These are phyloP conservation scores for Muraenolepis orangiensis DNA, from an alignment of 2,797 vertebrate species.

Conservation along the genomic window DNA sequence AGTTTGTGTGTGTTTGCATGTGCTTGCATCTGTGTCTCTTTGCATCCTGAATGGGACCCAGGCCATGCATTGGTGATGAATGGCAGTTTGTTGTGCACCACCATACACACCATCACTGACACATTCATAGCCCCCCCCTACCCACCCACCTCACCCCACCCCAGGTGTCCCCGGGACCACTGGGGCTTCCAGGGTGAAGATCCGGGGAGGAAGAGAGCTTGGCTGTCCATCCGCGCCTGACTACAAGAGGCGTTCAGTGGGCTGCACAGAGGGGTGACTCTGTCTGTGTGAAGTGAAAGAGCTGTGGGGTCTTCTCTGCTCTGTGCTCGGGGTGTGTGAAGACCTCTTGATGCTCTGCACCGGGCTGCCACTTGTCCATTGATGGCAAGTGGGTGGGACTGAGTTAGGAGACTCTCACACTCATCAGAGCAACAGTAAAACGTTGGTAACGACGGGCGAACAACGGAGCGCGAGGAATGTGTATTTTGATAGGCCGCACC, in stretches of 20 bases:
- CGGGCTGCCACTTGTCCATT: conserved; percentile 45
- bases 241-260: conserved; percentile 45
- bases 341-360: conserved; percentile 43
- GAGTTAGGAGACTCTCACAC: too few relatives aligned
- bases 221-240: conserved; percentile 36
- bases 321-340: conserved; percentile 35
- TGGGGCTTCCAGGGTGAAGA: conserved; percentile 48
- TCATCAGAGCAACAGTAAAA: conserved; percentile 38
- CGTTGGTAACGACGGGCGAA: neutral
- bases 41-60: conserved; percentile 55
- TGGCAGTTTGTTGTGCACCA: conserved; percentile 52
- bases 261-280: conserved; percentile 44
- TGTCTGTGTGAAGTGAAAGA: too few relatives aligned
- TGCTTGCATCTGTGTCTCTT: conserved; percentile 30
- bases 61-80: conserved; percentile 66
- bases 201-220: conserved; percentile 45
- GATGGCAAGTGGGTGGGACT: too few relatives aligned
- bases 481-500: neutral
- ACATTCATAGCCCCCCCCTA: conserved; percentile 52
- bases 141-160: conserved; percentile 6
- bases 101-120: conserved; percentile 52
- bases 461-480: neutral
- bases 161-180: conserved; percentile 63
- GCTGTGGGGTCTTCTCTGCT: neutral
- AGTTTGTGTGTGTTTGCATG: neutral